Base-by-base conservation (phyloP, 2,113 vertebrate species). In the Heptranchias perlo region DNA sequence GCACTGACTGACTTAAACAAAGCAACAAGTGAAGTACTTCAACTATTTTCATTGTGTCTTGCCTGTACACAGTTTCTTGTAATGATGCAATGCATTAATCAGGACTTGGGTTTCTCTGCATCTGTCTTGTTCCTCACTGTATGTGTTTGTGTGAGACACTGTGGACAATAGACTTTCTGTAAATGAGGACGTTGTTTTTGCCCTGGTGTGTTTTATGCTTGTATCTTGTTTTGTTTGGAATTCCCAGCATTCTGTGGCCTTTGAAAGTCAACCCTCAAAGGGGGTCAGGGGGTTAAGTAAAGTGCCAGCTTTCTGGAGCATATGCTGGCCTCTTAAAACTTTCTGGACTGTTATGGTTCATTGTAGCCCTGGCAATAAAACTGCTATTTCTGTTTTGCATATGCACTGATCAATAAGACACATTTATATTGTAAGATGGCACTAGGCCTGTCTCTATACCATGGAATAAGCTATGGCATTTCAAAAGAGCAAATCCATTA, bases 211-310 rank as follows among this genome's bases (percentile, higher is more conserved):
- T 44, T 73, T 86, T 86, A 47, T 49, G 21, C 25, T 86, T 49
- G 82, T 49, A 44, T 86, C 44, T 86, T 86, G 82, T 86, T 86
- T 86, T 86, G 82, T 86, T 86, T 86, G 82, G 82, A 49, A 86
- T 86, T 86, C 13, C 3, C 82, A 47, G 39, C 21, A 49, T 86
- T 86, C 44, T 86, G 82, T 86, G 44, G 39, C 23, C 82, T 86
- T 86, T 86, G 82, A 86, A 86, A 86, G 23, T 21, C 82, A 86
- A 73, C 4, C 44, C 21, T 49, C 82, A 86, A 49, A 86, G 2
- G 14, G 23, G 82, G 82, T 86, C 82, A 86, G 82, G 7, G 23
- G 21, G 82, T 86, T 86, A 86, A 86, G 82, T 86, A 86, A 86
- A 86, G 82, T 86, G 44, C 14, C 82, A 44, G 82, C 82, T 86